phyloP scores from a whole-genome alignment of 1,140 invertebrate species.

The Sitophilus oryzae region DNA sequence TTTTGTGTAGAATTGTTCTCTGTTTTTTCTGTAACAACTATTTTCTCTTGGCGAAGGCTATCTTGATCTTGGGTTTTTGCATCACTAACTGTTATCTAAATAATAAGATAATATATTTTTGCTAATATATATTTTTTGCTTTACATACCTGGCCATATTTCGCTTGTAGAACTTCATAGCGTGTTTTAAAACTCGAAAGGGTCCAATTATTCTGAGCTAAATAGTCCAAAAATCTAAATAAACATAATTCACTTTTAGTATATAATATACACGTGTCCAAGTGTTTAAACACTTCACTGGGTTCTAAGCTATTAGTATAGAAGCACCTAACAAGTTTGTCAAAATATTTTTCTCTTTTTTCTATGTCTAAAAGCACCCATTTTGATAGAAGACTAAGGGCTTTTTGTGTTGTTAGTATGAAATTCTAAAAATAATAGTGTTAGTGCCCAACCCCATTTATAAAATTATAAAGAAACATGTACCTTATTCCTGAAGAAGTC shows the following conservation, averaged over 20 bases:
- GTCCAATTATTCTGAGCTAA: constrained; percentile 53
- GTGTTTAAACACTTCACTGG: constrained; percentile 45
- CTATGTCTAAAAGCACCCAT: constrained; percentile 50
- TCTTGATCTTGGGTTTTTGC: constrained; percentile 31
- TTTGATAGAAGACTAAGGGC: constrained; percentile 48
- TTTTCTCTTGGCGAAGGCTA: constrained; percentile 28
- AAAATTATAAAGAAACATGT: constrained; percentile 3
- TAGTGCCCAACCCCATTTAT: constrained; percentile 3
- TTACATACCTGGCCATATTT: constrained; percentile 44
- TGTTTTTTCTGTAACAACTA: constrained; percentile 34
- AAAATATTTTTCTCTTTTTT: constrained; percentile 49
- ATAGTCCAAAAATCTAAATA: constrained; percentile 53
- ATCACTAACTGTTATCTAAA: constrained; percentile 29
- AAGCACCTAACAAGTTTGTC: constrained; percentile 50
- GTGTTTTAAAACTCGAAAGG: constrained; percentile 48
- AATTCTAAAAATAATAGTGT: constrained; percentile 37
- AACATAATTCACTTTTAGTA: constrained; percentile 47
- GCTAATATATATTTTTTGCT: not conserved
- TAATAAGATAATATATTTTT: constrained; percentile 7
- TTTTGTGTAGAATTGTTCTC: constrained; percentile 30
- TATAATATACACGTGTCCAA: constrained; percentile 50
- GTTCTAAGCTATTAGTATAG: constrained; percentile 46
- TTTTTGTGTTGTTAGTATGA: constrained; percentile 50
- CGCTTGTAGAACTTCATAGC: constrained; percentile 48
- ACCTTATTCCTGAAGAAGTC: constrained; percentile 44